Percentiles rank a stretch among this genome's conserved stretches.
Conservation (phyloP, 1,140 invertebrate genomes). For the Odontomachus brunneus region DNA sequence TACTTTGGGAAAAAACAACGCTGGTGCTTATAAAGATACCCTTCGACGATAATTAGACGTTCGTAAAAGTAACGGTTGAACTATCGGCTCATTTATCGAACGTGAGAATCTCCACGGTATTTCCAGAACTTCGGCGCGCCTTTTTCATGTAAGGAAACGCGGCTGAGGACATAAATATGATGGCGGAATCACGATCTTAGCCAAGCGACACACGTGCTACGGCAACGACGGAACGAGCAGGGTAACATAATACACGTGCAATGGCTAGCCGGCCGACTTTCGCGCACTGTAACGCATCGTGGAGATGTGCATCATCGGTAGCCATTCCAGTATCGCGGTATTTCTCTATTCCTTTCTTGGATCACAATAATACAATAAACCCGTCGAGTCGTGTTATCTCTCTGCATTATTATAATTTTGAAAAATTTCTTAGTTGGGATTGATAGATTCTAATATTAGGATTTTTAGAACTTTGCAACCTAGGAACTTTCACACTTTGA, state of each 20-base stretch:
- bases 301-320: constrained; percentile 72
- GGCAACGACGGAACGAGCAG: constrained; percentile 34
- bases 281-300: constrained; percentile 59
- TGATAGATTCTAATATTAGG: too few species aligned
- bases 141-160: constrained; percentile 17
- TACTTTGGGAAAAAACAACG: neutral
- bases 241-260: constrained; percentile 72
- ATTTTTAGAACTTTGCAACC: too few species aligned
- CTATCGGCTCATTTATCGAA: constrained; percentile 7
- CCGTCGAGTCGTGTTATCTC: neutral
- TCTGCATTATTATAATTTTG: neutral
- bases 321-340: constrained; percentile 66
- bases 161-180: constrained; percentile 70
- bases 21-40: neutral
- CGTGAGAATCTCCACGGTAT: constrained; percentile 35
- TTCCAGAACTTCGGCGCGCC: constrained; percentile 55
- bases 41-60: neutral
- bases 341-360: constrained; percentile 66
- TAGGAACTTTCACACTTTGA: too few species aligned
- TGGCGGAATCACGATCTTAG: constrained; percentile 69
- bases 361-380: constrained; percentile 3
- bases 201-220: constrained; percentile 52
- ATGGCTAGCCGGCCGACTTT: constrained; percentile 5
- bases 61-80: neutral
- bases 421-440: neutral